These are phyloP conservation scores for Nannoperca australis DNA, from an alignment of 2,797 vertebrate species.

Conservation along the genomic window DNA sequence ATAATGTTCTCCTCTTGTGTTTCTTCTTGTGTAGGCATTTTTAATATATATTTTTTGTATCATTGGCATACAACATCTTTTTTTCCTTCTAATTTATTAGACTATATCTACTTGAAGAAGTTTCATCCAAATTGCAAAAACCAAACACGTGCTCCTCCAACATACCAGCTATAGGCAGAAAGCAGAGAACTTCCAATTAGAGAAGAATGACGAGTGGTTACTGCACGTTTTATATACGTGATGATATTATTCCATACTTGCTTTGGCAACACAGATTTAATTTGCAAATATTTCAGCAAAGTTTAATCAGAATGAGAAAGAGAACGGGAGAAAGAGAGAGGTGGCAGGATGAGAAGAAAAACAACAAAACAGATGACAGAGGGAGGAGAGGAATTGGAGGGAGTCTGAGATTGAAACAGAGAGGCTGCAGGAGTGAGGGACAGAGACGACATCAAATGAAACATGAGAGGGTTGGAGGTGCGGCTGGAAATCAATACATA, in stretches of 20 bases:
- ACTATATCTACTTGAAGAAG: background rate
- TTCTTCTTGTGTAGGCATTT: background rate
- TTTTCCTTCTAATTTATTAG: background rate
- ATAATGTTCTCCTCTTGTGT: slow-evolving; percentile 1
- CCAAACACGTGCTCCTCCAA: background rate
- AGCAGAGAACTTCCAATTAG: background rate
- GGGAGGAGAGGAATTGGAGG: slow-evolving; percentile 1
- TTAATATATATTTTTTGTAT: background rate
- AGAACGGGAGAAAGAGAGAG: background rate
- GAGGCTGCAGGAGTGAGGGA: background rate
- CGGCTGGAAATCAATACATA: slow-evolving; percentile 58
- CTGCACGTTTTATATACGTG: background rate
- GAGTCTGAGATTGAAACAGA: background rate
- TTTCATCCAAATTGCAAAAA: background rate
- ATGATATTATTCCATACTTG: background rate
- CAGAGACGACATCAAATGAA: slow-evolving; percentile 13
- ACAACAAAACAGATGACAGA: slow-evolving; percentile 3
- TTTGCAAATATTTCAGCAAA: background rate
- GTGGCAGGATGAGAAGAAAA: background rate
- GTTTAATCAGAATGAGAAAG: background rate
- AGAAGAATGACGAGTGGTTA: background rate
- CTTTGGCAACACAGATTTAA: background rate
- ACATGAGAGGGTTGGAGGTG: slow-evolving; percentile 21
- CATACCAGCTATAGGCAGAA: background rate
- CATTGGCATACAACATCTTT: background rate